phyloP scores from a whole-genome alignment of 2,113 vertebrate species.

The Diphyllodes magnificus region DNA sequence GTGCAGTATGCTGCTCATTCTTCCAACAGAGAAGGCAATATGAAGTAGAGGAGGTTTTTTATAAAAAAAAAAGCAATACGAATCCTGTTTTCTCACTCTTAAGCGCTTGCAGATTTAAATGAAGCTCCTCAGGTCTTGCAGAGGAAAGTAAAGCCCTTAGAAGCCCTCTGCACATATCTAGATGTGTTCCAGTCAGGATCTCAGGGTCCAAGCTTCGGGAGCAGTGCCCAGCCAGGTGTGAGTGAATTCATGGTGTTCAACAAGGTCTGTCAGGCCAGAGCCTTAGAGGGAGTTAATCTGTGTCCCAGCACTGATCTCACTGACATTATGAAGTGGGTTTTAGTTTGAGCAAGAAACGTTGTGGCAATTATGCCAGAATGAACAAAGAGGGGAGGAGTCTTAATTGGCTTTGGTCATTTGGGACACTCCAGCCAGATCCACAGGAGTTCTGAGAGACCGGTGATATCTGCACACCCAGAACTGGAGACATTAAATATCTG shows the following conservation, averaged over 20 bases:
- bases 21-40: not conserved
- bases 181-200: not conserved
- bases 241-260: not conserved
- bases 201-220: not conserved
- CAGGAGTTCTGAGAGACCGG: not conserved
- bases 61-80: fast-evolving
- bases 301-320: not conserved
- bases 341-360: not conserved
- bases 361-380: not conserved
- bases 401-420: not conserved
- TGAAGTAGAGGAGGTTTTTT: not conserved
- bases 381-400: not conserved
- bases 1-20: not conserved
- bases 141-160: not conserved
- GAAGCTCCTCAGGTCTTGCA: not conserved
- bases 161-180: not conserved
- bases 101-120: not conserved
- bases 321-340: not conserved
- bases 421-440: not conserved
- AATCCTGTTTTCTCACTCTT: not conserved
- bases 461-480: not conserved
- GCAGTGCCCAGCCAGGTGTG: not conserved
- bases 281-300: not conserved
- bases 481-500: not conserved
- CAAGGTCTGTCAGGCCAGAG: not conserved